Evolutionary conservation across 1,140 invertebrate species (phyloP).

Genomic region (Drosophila triauraria): DNA sequence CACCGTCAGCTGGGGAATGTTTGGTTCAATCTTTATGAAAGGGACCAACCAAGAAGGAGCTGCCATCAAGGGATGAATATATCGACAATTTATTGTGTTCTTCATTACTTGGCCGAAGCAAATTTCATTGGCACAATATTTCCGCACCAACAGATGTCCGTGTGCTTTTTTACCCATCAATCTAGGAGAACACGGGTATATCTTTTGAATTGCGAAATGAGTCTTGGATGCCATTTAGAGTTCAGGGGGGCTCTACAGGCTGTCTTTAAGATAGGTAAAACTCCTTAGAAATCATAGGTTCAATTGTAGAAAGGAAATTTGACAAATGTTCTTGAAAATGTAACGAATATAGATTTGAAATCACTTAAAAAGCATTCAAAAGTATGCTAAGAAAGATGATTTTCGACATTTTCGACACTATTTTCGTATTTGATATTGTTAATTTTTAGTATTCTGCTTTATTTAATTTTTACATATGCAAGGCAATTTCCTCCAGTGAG

Average conservation of each 20-base stretch:
- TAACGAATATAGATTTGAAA: no score
- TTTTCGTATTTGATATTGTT: no score
- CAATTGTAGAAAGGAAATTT: no score
- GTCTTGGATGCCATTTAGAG: background rate
- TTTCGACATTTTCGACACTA: no score
- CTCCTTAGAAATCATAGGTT: no score
- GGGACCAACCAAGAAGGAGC: background rate
- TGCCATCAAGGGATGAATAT: constrained; percentile 59
- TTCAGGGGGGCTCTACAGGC: no score
- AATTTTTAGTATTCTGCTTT: background rate
- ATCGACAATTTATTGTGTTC: constrained; percentile 62
- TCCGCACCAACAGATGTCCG: constrained; percentile 39
- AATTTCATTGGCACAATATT: constrained; percentile 41
- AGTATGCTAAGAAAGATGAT: background rate
- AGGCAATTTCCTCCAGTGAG: no score
- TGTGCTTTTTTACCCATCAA: background rate
- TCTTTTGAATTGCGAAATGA: background rate
- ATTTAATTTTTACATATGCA: background rate
- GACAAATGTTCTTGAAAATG: no score
- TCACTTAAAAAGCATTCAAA: background rate
- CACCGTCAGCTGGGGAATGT: constrained; percentile 38
- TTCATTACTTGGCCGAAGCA: constrained; percentile 26
- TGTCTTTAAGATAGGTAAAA: no score
- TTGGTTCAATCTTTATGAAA: constrained; percentile 38
- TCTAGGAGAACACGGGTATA: background rate